Base-by-base conservation (phyloP, 2,113 vertebrate species). In the Epinephelus lanceolatus region DNA sequence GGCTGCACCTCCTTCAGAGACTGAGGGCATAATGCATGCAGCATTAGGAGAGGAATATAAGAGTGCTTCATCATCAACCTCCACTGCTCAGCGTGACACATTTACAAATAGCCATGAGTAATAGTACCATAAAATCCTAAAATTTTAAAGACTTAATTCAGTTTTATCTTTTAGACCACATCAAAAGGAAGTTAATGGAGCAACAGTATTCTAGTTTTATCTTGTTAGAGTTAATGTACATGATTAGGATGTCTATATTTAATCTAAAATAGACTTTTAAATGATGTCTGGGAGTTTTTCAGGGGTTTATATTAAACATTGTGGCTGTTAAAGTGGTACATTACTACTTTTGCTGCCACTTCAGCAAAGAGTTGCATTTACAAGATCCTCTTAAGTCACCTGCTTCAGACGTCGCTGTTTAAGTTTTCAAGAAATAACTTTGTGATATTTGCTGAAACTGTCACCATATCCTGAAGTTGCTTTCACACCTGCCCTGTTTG, bases 1-100 rank as follows among this genome's bases (percentile, higher is more conserved):
- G 49, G 74, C 63, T 65, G 56, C 14, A 7, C 25, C 42, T 75
- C 68, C 59, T 49, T 30, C 82, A 56, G 3, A 2, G 51, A 76
- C 23, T 6, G n/a, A 40, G 18, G 72, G 75, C 56, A 23, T 57
- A 3, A 42, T 60, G 55, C 37, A 61, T 51, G 21, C 6, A 17
- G 63, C 56, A 69, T 40, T 60, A 55, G 30, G 17, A 5, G 21
- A 74, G 57, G 10, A 37, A 82, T 25, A 23, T n/a, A 14, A 17
- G 33, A 45, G 47, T 8, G 23, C 27, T 45, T 10, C 53, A 56
- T 55, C 18, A 37, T n/a, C 56, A 33, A 42, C 15, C 13, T 25
- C 19, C 47, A 11, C 59, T 69, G 33, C n/a, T 56, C 30, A 33
- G 27, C 57, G 47, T 8, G 17, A 67, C 21, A 63, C 13, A 4